phyloP scores from a whole-genome alignment of 2,888 invertebrate genomes.

The Cylindroiulus punctatus region DNA sequence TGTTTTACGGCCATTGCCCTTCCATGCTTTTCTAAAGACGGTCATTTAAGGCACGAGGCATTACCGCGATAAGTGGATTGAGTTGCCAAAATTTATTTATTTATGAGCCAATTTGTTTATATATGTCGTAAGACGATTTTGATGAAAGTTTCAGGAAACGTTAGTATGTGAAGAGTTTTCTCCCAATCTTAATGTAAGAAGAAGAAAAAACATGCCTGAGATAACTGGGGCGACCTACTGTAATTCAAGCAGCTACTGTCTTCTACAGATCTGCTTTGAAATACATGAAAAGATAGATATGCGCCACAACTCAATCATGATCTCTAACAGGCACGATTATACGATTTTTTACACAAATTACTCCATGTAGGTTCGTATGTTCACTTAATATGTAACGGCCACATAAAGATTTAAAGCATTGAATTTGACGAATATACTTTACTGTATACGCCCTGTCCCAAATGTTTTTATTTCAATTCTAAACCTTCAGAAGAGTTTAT shows the following conservation, averaged over 20 bases:
- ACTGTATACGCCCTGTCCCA: too few species aligned
- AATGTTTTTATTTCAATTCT: too few species aligned
- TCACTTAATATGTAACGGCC: background rate
- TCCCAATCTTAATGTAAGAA: background rate
- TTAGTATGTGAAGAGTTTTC: background rate
- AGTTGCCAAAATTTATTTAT: slow-evolving; percentile 22
- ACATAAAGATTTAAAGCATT: too few species aligned
- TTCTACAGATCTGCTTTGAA: background rate
- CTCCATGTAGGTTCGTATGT: background rate
- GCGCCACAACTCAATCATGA: background rate
- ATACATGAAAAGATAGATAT: background rate
- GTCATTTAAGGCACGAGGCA: background rate
- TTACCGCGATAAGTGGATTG: slow-evolving; percentile 20
- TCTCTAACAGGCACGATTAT: background rate
- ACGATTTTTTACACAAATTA: background rate
- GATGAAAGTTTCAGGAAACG: slow-evolving; percentile 5
- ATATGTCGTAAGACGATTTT: slow-evolving; percentile 6
- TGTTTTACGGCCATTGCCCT: slow-evolving; percentile 28
- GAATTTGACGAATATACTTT: too few species aligned
- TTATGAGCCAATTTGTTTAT: slow-evolving; percentile 19
- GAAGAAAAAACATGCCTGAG: too few species aligned
- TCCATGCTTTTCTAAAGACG: slow-evolving; percentile 7
- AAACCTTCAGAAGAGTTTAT: too few species aligned
- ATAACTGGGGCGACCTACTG: background rate
- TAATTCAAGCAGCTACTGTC: background rate